Evolutionary conservation across 1,140 invertebrate species (phyloP), one percentile per base, ranked within the genome.

Genomic region (Solen grandis): DNA sequence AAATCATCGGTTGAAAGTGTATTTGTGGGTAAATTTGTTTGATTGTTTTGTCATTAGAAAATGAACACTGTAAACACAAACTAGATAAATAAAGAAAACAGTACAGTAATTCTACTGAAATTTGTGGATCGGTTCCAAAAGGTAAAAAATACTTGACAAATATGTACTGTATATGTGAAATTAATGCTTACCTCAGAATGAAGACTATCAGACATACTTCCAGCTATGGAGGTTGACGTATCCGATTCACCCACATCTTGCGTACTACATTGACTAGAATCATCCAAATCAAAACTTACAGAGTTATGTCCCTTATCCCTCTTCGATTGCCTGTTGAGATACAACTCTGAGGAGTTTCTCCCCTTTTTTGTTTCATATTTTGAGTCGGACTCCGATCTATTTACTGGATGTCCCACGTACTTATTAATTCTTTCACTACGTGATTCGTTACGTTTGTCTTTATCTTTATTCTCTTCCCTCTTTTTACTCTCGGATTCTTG

Each of bases 191-290:
- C 75, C 75, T 78, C 75, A 2, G 75, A 78, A 59, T 62, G 59
- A 59, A 78, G 35, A 60, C 75, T 78, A 33, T 69, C 63, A 19
- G 75, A 78, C 29, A 77, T 27, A 69, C 75, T 78, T 14, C 46
- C 75, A 16, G 62, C 54, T 3, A 78, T 14, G 27, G 75, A 78
- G 22, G 75, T 78, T 10, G 75, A 78, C 25, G 75, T 78, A 41
- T 78, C 75, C 35, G 75, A 78, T 27, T 78, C 75, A 36, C 75
- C 75, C 27, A 78, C 66, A 78, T 78, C 75, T 46, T 55, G 66
- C 50, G 75, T 60, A 60, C 46, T 55, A 38, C 75, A 78, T 35
- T 66, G 54, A 33, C 75, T 78, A 38, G 4, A 36, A 69, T 78
- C 75, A 14, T 78, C 65, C 22, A 78, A 25, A 55, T 78, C 75